These are phyloP conservation scores for Pilophorus perplexus DNA, from an alignment of 2,888 invertebrate genomes.

Conservation along the genomic window DNA sequence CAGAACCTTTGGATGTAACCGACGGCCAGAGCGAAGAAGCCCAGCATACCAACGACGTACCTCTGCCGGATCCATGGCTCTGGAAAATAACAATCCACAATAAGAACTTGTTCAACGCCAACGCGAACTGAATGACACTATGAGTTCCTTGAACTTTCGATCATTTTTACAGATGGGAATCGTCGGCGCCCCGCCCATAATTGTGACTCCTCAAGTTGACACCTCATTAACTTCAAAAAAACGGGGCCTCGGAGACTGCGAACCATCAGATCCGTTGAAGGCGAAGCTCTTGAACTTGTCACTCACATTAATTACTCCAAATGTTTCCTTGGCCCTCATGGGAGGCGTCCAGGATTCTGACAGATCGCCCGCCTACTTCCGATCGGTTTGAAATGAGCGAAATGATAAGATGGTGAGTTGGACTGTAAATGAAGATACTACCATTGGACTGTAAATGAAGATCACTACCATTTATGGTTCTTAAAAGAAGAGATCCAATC, in stretches of 20 bases:
- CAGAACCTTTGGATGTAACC: slow-evolving; percentile 55
- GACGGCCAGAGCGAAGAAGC: slow-evolving; percentile 54
- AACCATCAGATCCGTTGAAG: background rate
- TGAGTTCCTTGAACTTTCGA: slow-evolving; percentile 19
- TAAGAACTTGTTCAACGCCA: background rate
- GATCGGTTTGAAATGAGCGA: too few species aligned
- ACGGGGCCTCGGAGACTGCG: background rate
- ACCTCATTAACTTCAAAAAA: slow-evolving; percentile 3
- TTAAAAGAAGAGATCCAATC: too few species aligned
- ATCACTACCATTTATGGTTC: too few species aligned
- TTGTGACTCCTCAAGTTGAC: slow-evolving; percentile 2
- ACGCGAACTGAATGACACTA: background rate
- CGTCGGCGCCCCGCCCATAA: background rate
- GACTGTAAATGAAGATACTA: too few species aligned
- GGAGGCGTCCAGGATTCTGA: too few species aligned
- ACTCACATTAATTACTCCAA: background rate
- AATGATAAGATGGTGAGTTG: too few species aligned
- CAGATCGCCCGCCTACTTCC: too few species aligned
- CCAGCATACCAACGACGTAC: slow-evolving; percentile 51
- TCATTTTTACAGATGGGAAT: slow-evolving; percentile 12
- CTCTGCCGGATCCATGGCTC: slow-evolving; percentile 47
- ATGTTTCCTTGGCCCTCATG: slow-evolving; percentile 2
- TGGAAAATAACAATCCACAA: slow-evolving; percentile 3
- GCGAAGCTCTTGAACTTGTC: slow-evolving; percentile 23
- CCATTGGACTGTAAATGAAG: too few species aligned